phyloP scores from a whole-genome alignment of 2,113 vertebrate species.

The Datnioides undecimradiatus region DNA sequence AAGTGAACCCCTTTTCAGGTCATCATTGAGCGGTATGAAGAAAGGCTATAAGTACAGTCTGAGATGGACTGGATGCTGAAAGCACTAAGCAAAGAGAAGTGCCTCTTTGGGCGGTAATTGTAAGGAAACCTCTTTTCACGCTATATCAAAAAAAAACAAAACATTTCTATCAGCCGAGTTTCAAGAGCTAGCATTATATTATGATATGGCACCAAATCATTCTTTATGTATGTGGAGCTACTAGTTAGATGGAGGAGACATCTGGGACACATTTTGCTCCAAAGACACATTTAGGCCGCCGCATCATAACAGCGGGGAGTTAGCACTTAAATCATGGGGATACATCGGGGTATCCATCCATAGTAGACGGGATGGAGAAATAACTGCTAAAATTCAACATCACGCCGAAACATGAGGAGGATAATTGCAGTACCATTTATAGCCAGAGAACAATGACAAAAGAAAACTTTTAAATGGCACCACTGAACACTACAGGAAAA shows the following conservation, averaged over 20 bases:
- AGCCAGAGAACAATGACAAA: background rate
- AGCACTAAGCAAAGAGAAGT: conserved; percentile 16
- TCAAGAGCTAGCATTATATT: background rate
- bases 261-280: background rate
- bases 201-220: background rate
- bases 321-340: background rate
- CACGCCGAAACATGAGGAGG: background rate
- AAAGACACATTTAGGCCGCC: background rate
- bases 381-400: background rate
- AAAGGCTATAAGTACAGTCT: conserved; percentile 1
- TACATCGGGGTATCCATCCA: background rate
- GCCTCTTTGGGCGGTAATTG: conserved; percentile 19
- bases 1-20: conserved; percentile 24
- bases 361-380: background rate
- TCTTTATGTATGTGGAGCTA: background rate
- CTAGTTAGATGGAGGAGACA: background rate
- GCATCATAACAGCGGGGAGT: background rate
- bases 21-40: background rate
- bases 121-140: conserved; percentile 14
- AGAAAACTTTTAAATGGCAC: background rate
- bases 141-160: background rate
- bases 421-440: conserved; percentile 6
- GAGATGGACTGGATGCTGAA: conserved; percentile 15
- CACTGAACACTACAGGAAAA: background rate
- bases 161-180: background rate